Conservation (phyloP, 2,113 vertebrate genomes). For the Aix galericulata region DNA sequence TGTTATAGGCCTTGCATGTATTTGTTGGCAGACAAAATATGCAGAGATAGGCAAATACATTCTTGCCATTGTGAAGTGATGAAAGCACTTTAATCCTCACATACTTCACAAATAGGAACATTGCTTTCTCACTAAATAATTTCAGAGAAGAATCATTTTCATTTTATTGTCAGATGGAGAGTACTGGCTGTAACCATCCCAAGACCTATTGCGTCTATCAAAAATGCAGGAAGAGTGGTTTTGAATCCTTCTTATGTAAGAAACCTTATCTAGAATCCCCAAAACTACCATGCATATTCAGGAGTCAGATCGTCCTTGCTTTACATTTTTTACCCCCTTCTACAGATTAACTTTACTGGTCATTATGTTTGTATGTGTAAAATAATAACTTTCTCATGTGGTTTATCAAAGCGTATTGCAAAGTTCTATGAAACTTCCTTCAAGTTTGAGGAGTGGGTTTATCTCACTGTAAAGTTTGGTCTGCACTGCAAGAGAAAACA, state of each 20-base stretch:
- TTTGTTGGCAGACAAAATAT: neutral
- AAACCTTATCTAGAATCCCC: neutral
- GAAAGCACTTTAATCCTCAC: neutral
- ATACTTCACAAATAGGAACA: neutral
- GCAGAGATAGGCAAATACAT: neutral
- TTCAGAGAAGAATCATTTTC: too few species aligned
- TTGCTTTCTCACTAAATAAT: neutral
- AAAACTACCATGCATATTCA: neutral
- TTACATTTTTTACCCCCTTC: neutral
- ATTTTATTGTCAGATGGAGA: neutral
- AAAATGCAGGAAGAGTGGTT: neutral
- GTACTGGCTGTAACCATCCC: neutral
- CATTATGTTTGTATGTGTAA: neutral
- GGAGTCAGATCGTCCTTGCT: neutral
- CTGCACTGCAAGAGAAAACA: neutral
- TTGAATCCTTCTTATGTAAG: neutral
- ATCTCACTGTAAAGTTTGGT: neutral
- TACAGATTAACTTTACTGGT: neutral
- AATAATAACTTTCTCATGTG: neutral
- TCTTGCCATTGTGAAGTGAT: neutral
- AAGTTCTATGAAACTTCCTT: neutral
- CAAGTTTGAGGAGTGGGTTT: neutral
- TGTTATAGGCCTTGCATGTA: neutral
- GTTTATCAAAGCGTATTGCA: neutral
- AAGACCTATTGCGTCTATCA: neutral